Percentiles rank a stretch among this genome's conserved stretches.
phyloP scores from a whole-genome alignment of 2,888 invertebrate species.

The Blera fallax region DNA sequence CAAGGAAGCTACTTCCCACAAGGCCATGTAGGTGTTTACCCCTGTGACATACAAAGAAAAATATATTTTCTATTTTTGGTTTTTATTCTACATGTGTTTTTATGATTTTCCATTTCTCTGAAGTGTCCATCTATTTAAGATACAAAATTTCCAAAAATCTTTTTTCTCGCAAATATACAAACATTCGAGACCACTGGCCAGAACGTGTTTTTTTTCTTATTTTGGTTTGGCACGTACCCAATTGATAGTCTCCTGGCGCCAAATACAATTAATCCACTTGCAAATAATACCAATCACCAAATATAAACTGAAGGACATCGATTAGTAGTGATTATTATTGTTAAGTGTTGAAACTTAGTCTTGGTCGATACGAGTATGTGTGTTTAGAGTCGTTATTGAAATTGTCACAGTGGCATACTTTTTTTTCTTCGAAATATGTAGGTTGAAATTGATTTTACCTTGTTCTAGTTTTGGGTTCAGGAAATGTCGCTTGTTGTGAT shows the following conservation, averaged over 20 bases:
- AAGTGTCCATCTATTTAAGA: neutral
- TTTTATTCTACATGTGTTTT: neutral
- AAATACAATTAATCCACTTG: constrained; percentile 18
- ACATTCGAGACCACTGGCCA: neutral
- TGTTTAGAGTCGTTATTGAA: neutral
- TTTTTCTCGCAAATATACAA: neutral
- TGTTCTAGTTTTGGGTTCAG: constrained; percentile 17
- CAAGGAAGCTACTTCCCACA: neutral
- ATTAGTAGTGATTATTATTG: neutral
- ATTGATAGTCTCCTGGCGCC: neutral
- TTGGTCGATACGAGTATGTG: constrained; percentile 7
- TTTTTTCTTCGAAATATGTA: neutral
- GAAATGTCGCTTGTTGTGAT: neutral
- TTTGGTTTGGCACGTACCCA: constrained; percentile 16
- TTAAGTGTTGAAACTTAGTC: neutral
- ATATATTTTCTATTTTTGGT: neutral
- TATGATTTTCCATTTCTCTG: neutral
- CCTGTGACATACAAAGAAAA: neutral
- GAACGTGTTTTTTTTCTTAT: neutral
- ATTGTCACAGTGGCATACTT: constrained; percentile 4
- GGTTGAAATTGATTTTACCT: neutral
- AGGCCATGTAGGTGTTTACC: neutral
- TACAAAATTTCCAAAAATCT: constrained; percentile 6
- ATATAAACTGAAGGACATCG: constrained; percentile 15
- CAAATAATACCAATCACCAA: neutral